These are phyloP conservation scores for Polyploca ridens DNA, from an alignment of 2,888 invertebrate species.

Conservation along the genomic window DNA sequence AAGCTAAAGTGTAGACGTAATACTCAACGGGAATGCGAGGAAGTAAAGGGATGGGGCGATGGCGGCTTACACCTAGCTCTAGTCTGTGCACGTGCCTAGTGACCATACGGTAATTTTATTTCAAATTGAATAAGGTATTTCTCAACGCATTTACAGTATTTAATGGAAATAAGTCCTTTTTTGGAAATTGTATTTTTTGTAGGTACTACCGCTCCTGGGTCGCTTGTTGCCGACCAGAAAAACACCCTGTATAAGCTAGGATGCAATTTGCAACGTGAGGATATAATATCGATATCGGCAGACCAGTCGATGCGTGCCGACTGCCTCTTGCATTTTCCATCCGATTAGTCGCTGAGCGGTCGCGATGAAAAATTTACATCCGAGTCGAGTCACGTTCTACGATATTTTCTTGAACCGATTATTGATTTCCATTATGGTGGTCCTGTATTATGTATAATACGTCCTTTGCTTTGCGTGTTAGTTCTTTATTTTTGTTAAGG, in stretches of 20 bases:
- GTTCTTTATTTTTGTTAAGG: background rate
- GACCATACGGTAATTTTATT: no score
- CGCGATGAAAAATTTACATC: constrained; percentile 58
- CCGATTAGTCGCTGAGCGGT: constrained; percentile 57
- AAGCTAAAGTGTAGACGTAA: no score
- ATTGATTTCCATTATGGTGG: constrained; percentile 49
- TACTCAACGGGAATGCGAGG: no score
- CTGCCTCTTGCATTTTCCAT: constrained; percentile 57
- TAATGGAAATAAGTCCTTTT: no score
- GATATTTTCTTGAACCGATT: constrained; percentile 45
- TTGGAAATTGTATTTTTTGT: no score
- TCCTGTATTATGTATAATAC: constrained; percentile 13
- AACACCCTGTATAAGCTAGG: background rate
- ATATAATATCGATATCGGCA: constrained; percentile 8
- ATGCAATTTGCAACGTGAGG: background rate
- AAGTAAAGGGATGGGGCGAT: no score
- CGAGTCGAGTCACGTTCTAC: constrained; percentile 54
- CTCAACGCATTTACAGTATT: no score
- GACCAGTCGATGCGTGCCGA: constrained; percentile 39
- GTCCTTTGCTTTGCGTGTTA: background rate
- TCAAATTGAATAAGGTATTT: no score
- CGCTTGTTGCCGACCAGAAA: no score
- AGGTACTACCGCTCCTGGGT: no score
- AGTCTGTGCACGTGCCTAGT: no score
- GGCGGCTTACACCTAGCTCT: no score